Percentiles rank a stretch among this genome's conserved stretches.
Evolutionary conservation across 1,140 invertebrate species (phyloP).

Genomic region (Papilio polyxenes): DNA sequence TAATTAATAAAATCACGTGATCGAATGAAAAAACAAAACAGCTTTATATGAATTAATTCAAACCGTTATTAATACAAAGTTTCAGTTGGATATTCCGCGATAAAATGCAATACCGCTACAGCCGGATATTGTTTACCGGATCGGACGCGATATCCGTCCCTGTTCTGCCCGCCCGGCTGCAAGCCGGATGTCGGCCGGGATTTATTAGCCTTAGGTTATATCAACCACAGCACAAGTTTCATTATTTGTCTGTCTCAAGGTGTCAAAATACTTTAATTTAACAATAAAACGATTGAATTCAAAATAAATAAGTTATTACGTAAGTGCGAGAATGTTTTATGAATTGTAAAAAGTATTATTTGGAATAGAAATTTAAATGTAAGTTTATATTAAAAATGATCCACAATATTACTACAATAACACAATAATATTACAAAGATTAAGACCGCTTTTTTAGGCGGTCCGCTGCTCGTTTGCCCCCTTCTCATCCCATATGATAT

Average conservation of each 20-base stretch:
- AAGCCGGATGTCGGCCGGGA: conserved; percentile 8
- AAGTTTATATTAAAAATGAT: too few relatives aligned
- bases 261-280: neutral
- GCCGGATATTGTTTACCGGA: conserved; percentile 30
- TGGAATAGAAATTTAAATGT: too few relatives aligned
- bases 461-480: too few relatives aligned
- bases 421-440: too few relatives aligned
- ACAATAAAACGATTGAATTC: conserved; percentile 5
- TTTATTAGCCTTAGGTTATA: conserved; percentile 20
- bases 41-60: neutral
- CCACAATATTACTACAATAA: too few relatives aligned
- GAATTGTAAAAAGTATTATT: too few relatives aligned
- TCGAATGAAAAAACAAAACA: neutral
- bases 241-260: neutral
- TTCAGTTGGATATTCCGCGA: neutral
- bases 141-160: conserved; percentile 26
- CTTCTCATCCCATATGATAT: too few relatives aligned
- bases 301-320: neutral
- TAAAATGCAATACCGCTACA: conserved; percentile 16
- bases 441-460: too few relatives aligned
- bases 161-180: neutral
- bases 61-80: neutral
- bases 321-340: too few relatives aligned
- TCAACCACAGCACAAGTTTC: neutral
- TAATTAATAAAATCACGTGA: too few relatives aligned